These are phyloP conservation scores for Lamproptera curius DNA, from an alignment of 2,888 invertebrate species.

Conservation along the genomic window DNA sequence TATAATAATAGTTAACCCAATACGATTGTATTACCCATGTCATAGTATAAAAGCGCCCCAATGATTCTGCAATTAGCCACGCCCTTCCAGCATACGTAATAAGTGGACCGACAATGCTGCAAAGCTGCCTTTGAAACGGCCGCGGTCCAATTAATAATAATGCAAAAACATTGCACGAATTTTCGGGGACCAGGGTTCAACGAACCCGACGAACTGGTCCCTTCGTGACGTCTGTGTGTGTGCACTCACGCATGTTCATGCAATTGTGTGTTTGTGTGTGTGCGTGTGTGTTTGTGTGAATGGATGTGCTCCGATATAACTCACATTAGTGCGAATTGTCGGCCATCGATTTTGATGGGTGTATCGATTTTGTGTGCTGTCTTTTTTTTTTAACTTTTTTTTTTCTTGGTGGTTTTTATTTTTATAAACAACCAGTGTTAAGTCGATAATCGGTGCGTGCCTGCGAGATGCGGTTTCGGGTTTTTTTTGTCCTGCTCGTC, in stretches of 20 bases:
- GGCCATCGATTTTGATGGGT: slow-evolving; percentile 14
- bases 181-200: slow-evolving; percentile 58
- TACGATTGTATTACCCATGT: too few species aligned
- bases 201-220: slow-evolving; percentile 60
- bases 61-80: too few species aligned
- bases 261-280: slow-evolving; percentile 14
- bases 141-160: slow-evolving; percentile 77
- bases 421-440: not conserved
- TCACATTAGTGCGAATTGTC: slow-evolving; percentile 17
- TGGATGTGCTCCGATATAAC: not conserved
- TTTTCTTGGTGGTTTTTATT: not conserved
- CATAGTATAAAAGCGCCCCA: too few species aligned
- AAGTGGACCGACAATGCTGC: too few species aligned
- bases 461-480: not conserved
- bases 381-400: slow-evolving; percentile 3
- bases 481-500: not conserved
- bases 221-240: too few species aligned
- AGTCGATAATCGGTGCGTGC: not conserved
- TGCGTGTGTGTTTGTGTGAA: not conserved
- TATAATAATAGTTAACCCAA: too few species aligned
- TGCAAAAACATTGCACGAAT: slow-evolving; percentile 56
- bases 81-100: too few species aligned
- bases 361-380: slow-evolving; percentile 6
- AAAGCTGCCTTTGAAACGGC: too few species aligned
- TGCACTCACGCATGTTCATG: slow-evolving; percentile 32